Evolutionary conservation across 2,797 vertebrate species (phyloP).

Genomic region (Tinamus major): DNA sequence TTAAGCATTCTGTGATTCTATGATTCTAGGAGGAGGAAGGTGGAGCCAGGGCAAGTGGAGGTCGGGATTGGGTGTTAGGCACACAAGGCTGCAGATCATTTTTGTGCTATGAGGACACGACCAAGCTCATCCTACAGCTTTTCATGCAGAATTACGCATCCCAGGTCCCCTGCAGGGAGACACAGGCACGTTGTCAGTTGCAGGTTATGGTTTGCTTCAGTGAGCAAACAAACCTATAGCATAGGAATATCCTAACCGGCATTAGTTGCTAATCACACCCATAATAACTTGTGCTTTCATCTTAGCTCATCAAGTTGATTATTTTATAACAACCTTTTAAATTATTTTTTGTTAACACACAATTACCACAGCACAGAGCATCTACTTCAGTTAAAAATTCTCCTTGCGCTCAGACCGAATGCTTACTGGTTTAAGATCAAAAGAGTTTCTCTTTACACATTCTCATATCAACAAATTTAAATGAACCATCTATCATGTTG

Average conservation of each 20-base stretch:
- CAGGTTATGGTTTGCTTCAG: background rate
- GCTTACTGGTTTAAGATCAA: background rate
- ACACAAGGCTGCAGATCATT: background rate
- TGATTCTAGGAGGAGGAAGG: background rate
- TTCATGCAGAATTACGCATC: background rate
- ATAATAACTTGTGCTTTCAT: background rate
- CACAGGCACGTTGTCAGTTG: background rate
- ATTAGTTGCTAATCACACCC: background rate
- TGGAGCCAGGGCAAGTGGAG: background rate
- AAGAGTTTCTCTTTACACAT: background rate
- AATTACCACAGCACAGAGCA: accelerated
- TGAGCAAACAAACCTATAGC: accelerated
- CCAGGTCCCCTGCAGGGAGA: background rate
- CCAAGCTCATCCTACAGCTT: background rate
- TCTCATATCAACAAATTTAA: background rate
- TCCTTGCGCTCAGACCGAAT: background rate
- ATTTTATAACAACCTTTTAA: background rate
- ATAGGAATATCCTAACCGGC: background rate
- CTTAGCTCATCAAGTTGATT: background rate
- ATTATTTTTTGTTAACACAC: background rate
- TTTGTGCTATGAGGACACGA: background rate
- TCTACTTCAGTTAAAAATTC: background rate
- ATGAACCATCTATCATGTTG: background rate
- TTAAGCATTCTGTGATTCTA: too few species aligned
- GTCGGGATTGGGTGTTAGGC: accelerated